A percentile compares a stretch with the other conserved stretches of the same genome.
phyloP scores from a whole-genome alignment of 2,888 invertebrate genomes.

The Cephalotes varians region DNA sequence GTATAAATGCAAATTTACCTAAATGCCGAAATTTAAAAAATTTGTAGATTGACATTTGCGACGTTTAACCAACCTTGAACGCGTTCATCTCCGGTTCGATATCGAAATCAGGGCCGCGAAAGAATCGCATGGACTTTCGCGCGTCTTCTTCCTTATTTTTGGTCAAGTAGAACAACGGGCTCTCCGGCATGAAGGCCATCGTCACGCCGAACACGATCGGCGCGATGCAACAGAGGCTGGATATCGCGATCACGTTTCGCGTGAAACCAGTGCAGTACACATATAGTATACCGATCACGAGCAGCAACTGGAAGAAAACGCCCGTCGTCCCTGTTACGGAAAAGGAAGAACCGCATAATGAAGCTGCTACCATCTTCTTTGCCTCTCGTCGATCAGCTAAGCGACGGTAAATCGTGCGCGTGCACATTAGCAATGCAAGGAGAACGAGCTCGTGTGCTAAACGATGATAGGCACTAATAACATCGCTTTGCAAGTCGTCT shows the following conservation, averaged over 20 bases:
- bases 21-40: not conserved
- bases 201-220: conserved; percentile 90
- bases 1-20: too few relatives aligned
- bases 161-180: conserved; percentile 90
- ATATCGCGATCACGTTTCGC: conserved; percentile 87
- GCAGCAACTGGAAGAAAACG: conserved; percentile 94
- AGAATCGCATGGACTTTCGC: conserved; percentile 88
- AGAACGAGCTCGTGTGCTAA: conserved; percentile 23
- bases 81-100: conserved; percentile 88
- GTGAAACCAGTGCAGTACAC: conserved; percentile 88
- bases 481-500: conserved; percentile 1
- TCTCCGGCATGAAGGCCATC: conserved; percentile 94
- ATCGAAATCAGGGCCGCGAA: conserved; percentile 91
- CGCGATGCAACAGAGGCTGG: conserved; percentile 86
- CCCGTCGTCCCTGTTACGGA: conserved; percentile 89
- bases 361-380: not conserved
- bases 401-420: conserved; percentile 19
- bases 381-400: conserved; percentile 15
- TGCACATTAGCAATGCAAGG: conserved; percentile 24
- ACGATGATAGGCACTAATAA: conserved; percentile 34
- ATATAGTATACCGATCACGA: conserved; percentile 93
- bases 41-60: not conserved
- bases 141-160: conserved; percentile 89
- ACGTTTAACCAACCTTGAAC: conserved; percentile 87
- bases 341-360: conserved; percentile 42